Evolutionary conservation across 2,888 invertebrate genomes (phyloP), one percentile per base, ranked within the genome.

Genomic region (Agriopis marginaria): DNA sequence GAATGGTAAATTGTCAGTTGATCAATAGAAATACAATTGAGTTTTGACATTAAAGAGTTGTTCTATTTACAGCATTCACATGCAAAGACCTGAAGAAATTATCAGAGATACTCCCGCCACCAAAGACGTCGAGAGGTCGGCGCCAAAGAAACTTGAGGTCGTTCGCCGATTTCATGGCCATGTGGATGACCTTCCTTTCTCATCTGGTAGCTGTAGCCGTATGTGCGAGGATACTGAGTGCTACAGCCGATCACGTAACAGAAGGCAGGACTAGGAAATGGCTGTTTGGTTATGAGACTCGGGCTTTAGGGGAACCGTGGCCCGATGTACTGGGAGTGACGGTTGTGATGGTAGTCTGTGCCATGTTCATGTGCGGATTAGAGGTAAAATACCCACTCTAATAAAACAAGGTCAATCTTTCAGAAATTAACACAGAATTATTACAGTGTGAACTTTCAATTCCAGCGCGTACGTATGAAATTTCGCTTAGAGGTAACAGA

Each of bases 241-340:
- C 96, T 3, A 95, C 96, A 0, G 94, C 96, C 8, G 96, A 96
- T 78, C 96, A 96, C 74, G 95, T 96, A 68, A 95, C 95, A 44
- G 95, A 92, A 17, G 95, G 95, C 0, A 86, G 95, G 47, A 94
- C 95, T n/a, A 92, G 95, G 68, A 91, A 95, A 56, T 95, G 95
- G 95, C 82, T 95, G 49, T 95, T 96, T 75, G 95, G 95, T 2
- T 91, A 95, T 75, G 95, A 95, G 79, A 95, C 95, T 7, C 91
- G 95, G 77, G 91, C 95, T 0, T 83, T 95, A 64, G 95, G 95
- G 0, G 96, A 96, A 77, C 95, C 96, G 0, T 95, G 95, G 95
- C 96, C 96, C 39, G 96, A 96, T 79, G 95, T 96, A 5, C 79
- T 96, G 6, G 96, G 96, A 7, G 95, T 96, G 3, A 95, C 95